Conservation (phyloP, 2,113 vertebrate genomes). For the Onychostoma macrolepis region DNA sequence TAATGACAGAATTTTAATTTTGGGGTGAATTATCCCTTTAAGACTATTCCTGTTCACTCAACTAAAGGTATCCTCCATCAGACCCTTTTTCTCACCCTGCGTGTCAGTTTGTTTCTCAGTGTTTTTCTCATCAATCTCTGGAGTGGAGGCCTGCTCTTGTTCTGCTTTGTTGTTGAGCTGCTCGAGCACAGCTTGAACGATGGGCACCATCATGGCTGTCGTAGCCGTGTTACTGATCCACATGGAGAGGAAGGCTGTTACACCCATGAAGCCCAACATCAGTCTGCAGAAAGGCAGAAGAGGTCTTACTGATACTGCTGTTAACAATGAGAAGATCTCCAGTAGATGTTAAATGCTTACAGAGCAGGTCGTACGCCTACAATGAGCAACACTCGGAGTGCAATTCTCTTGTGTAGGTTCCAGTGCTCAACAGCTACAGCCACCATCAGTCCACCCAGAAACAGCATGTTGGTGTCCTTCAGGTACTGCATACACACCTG, state of each 20-base stretch:
- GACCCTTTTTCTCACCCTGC: constrained; percentile 53
- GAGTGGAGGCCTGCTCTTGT: background rate
- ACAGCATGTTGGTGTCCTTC: constrained; percentile 96
- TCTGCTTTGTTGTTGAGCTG: constrained; percentile 73
- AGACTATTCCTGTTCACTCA: too few relatives aligned
- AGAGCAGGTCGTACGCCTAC: constrained; percentile 87
- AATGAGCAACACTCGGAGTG: constrained; percentile 84
- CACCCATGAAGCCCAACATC: constrained; percentile 94
- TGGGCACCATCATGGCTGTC: constrained; percentile 97
- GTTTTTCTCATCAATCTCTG: constrained; percentile 16
- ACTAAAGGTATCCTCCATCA: background rate
- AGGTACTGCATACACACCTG: constrained; percentile 97
- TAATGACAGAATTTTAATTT: too few relatives aligned
- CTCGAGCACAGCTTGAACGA: constrained; percentile 89
- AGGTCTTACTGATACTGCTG: background rate
- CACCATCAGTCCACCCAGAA: constrained; percentile 90
- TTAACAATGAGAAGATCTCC: background rate
- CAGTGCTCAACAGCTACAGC: constrained; percentile 92
- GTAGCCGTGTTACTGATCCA: constrained; percentile 99
- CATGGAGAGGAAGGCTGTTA: constrained; percentile 97
- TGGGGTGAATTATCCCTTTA: too few relatives aligned
- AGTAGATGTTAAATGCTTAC: constrained; percentile 75
- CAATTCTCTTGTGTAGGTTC: constrained; percentile 95
- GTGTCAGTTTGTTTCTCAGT: constrained; percentile 32
- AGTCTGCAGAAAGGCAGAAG: constrained; percentile 73